phyloP scores from a whole-genome alignment of 2,888 invertebrate species.

The Polydrusus cervinus region DNA sequence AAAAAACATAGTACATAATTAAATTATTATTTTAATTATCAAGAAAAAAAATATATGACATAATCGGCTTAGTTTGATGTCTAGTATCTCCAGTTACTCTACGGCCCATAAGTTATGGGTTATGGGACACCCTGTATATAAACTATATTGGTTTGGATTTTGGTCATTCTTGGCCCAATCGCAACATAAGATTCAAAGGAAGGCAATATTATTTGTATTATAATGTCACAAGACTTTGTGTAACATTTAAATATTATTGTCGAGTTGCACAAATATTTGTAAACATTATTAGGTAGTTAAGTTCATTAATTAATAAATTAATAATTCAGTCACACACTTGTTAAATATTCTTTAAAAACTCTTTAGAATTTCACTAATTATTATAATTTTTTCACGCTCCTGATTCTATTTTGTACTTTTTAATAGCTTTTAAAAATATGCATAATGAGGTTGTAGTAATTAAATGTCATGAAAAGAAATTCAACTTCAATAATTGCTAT shows the following conservation, averaged over 20 bases:
- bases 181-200: no score
- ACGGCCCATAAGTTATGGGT: no score
- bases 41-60: no score
- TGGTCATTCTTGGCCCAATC: not conserved
- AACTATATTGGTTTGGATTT: not conserved
- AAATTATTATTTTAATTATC: no score
- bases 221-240: not conserved
- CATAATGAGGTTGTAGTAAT: constrained; percentile 2
- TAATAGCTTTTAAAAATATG: not conserved
- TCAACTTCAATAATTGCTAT: not conserved
- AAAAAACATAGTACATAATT: no score
- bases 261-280: not conserved
- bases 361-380: not conserved
- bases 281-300: not conserved
- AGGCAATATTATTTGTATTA: no score
- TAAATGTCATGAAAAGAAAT: constrained; percentile 1
- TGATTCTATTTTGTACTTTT: not conserved
- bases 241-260: not conserved
- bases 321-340: not conserved
- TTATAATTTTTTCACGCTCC: not conserved
- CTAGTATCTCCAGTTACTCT: no score
- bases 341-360: not conserved
- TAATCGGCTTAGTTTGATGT: no score
- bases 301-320: not conserved
- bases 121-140: no score